Conservation (phyloP, 2,113 vertebrate species). For the Phalacrocorax brasilianus region DNA sequence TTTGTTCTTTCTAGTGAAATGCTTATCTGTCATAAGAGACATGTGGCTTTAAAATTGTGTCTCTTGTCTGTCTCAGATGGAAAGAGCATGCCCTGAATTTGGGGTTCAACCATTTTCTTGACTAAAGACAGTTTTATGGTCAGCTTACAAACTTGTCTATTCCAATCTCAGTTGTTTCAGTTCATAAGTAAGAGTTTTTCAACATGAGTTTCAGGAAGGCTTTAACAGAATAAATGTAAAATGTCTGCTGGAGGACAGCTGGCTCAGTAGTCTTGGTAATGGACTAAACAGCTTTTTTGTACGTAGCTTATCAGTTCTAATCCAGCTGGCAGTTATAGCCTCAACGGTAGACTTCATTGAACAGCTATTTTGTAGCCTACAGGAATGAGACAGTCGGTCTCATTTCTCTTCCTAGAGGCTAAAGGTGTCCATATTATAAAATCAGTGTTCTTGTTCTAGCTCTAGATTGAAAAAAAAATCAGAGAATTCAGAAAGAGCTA, state of each 20-base stretch:
- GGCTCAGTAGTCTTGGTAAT: not conserved
- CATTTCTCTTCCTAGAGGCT: not conserved
- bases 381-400: not conserved
- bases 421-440: not conserved
- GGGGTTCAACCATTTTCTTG: not conserved
- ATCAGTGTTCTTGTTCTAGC: not conserved
- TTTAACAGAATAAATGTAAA: not conserved
- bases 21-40: not conserved
- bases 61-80: not conserved
- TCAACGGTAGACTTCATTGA: not conserved
- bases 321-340: not conserved
- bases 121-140: not conserved
- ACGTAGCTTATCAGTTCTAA: not conserved
- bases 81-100: not conserved
- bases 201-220: not conserved
- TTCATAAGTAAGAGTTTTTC: not conserved
- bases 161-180: not conserved
- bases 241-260: not conserved
- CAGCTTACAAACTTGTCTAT: not conserved
- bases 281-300: not conserved
- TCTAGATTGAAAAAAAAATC: not conserved
- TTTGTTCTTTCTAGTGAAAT: slow-evolving; percentile 52
- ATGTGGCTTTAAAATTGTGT: not conserved
- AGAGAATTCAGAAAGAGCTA: not conserved
- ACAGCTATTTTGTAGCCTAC: not conserved